Base-by-base conservation (phyloP, 2,797 vertebrate genomes). In the Megaceryle alcyon region DNA sequence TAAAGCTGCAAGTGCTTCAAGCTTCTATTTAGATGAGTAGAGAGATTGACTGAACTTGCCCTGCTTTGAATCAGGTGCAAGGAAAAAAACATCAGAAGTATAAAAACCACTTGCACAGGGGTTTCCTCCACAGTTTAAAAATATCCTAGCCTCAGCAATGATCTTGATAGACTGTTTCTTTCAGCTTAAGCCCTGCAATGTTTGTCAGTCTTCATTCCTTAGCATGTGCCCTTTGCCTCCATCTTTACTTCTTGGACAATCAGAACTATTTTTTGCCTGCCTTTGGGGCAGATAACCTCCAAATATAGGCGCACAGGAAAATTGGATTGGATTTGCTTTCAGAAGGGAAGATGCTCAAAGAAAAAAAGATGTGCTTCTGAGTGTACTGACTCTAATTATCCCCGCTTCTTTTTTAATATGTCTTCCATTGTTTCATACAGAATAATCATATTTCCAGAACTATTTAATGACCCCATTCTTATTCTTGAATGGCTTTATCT, bases 161-260 rank as follows among this genome's bases (percentile, higher is more conserved):
- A 75, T 72, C 78, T 82, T 69, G 69, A 71, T 53, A 75, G 54
- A 65, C 19, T 82, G 87, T 66, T 81, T 61, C 16, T 90, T 76
- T 94, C 59, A 82, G 51, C 46, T 92, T 75, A 61, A 94, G 64
- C 25, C 44, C 31, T 82, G 19, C n/a, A 63, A 5, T 86, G 93
- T 95, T 86, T 92, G 35, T 16, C 54, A 69, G 28, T 61, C 41
- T 82, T 95, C 95, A 83, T 3, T 90, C 44, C 86, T 92, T 39
- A 91, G 68, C 26, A 82, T 91, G 49, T 96, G 53, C 80, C 69
- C 72, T 95, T 54, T 96, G 71, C 77, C 92, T 94, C 97, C 72
- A 70, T 63, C 43, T 77, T 93, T 61, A 65, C 63, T 95, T 88
- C 39, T 92, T 59, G 90, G 77, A 81, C 39, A 95, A 85, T 82